Evolutionary conservation across 2,113 vertebrate species (phyloP).

Genomic region (Nematolebias whitei): DNA sequence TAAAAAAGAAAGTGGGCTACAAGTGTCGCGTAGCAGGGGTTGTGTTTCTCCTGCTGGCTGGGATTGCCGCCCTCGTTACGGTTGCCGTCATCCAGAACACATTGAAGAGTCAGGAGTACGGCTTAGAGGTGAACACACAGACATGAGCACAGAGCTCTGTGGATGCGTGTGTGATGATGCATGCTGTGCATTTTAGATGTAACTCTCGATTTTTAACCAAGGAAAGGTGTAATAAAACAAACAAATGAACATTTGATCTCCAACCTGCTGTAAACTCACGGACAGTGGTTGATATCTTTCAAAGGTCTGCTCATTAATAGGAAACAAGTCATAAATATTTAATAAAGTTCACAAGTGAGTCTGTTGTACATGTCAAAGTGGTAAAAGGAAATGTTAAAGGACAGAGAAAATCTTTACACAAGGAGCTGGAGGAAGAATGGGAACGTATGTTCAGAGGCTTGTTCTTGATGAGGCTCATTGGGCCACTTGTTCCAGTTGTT

Average conservation of each 20-base stretch:
- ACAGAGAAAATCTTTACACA: no score
- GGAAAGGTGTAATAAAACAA: not conserved
- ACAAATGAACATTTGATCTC: not conserved
- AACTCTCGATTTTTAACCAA: not conserved
- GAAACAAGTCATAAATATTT: no score
- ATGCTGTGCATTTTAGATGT: no score
- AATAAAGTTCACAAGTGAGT: no score
- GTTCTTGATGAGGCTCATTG: no score
- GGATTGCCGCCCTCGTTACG: conserved; percentile 84
- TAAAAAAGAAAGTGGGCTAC: conserved; percentile 72
- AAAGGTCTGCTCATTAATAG: no score
- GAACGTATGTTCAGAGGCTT: not conserved
- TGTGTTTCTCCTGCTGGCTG: conserved; percentile 82
- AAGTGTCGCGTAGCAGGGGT: conserved; percentile 78
- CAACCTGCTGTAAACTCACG: not conserved
- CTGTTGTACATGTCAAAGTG: no score
- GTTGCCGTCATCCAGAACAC: conserved; percentile 87
- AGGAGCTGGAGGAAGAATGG: no score
- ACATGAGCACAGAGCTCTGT: not conserved
- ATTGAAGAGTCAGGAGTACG: conserved; percentile 76
- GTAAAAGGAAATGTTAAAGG: no score
- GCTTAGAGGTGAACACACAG: conserved; percentile 80
- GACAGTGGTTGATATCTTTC: not conserved
- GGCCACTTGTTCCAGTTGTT: not conserved
- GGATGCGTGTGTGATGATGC: not conserved